Conservation (phyloP, 92 coral and sea anemone genomes). For the Actinernus sp. region DNA sequence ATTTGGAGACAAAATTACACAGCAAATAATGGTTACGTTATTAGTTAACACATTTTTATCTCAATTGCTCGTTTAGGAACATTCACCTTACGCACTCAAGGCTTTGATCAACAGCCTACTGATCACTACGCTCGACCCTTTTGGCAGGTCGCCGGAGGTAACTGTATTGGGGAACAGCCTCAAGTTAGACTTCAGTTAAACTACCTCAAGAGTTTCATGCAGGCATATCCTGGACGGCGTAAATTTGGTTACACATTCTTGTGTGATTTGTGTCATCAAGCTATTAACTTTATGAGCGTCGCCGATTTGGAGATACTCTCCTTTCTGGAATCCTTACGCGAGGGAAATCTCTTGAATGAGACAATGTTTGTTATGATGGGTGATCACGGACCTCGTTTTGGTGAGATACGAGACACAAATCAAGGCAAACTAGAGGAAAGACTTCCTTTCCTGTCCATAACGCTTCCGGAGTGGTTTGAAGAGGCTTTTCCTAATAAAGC, state of each 20-base stretch:
- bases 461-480: conserved; percentile 64
- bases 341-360: conserved; percentile 62
- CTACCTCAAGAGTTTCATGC: conserved; percentile 77
- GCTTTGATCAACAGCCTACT: conserved; percentile 69
- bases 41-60: too few species aligned
- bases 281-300: conserved; percentile 44
- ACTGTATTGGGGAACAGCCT: conserved; percentile 46
- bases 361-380: conserved; percentile 78
- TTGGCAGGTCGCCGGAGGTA: conserved; percentile 19
- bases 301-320: conserved; percentile 51
- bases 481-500: conserved; percentile 29
- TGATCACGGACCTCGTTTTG: conserved; percentile 85
- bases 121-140: conserved; percentile 76
- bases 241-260: conserved; percentile 73
- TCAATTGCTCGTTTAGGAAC: conserved; percentile 51
- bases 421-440: conserved; percentile 85
- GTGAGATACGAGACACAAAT: conserved; percentile 53
- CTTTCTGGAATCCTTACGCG: conserved; percentile 44
- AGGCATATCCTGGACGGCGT: conserved; percentile 65
- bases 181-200: conserved; percentile 56
- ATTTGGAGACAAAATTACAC: too few species aligned
- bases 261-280: conserved; percentile 68
- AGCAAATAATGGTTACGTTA: too few species aligned
- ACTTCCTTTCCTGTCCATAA: conserved; percentile 77
- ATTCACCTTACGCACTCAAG: conserved; percentile 49